Conservation (phyloP, 2,113 vertebrate genomes). For the Zingel zingel region DNA sequence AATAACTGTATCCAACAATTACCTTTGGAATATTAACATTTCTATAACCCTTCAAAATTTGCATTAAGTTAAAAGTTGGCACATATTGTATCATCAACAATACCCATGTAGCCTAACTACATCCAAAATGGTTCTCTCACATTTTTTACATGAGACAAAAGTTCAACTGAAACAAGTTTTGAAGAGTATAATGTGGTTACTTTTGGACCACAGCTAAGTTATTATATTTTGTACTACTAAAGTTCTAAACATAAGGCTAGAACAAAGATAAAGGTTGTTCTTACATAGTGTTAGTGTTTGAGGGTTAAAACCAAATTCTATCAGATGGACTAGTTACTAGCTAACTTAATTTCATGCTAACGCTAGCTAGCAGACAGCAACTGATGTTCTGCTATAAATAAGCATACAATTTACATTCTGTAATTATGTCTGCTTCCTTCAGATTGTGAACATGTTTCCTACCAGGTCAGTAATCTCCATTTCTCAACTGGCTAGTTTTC, state of each 20-base stretch:
- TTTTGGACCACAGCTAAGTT: neutral
- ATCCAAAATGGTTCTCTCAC: neutral
- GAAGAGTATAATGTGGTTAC: neutral
- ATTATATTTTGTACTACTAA: neutral
- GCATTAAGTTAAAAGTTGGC: conserved; percentile 8
- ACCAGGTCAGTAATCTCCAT: too few species aligned
- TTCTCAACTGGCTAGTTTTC: neutral
- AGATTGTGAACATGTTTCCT: neutral
- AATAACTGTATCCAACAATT: neutral
- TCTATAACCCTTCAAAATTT: neutral
- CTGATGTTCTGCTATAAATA: neutral
- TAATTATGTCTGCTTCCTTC: too few species aligned
- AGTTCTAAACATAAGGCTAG: too few species aligned
- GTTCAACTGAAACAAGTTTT: neutral
- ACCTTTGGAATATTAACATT: neutral
- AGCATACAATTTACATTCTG: neutral
- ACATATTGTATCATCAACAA: neutral
- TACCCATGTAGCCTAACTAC: neutral
- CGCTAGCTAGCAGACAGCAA: neutral
- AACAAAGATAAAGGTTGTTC: too few species aligned
- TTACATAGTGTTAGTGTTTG: too few species aligned
- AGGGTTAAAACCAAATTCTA: too few species aligned
- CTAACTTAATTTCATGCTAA: neutral
- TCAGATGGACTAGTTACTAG: too few species aligned
- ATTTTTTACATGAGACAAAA: neutral